Evolutionary conservation across 2,888 invertebrate genomes (phyloP).

Genomic region (Drosophila birchii): DNA sequence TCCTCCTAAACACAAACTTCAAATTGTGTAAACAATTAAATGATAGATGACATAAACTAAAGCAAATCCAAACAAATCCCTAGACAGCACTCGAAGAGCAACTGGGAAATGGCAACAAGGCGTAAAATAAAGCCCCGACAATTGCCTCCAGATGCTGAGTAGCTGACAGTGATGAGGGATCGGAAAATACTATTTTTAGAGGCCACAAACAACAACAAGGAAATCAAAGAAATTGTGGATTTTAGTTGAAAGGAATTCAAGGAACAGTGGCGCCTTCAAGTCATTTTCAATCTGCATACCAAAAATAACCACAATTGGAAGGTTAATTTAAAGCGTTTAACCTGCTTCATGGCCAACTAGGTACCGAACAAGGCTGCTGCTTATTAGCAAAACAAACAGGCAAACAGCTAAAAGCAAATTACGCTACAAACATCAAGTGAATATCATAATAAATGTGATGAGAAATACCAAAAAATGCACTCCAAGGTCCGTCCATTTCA

Average conservation of each 20-base stretch:
- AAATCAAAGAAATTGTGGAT: slow-evolving; percentile 6
- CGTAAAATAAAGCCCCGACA: slow-evolving; percentile 17
- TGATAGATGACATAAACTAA: slow-evolving; percentile 60
- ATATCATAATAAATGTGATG: background rate
- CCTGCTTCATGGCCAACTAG: slow-evolving; percentile 60
- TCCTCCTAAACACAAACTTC: slow-evolving; percentile 56
- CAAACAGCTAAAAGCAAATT: slow-evolving; percentile 22
- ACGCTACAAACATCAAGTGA: slow-evolving; percentile 3
- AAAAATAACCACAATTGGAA: slow-evolving; percentile 11
- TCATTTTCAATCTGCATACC: slow-evolving; percentile 31
- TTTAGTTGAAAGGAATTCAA: background rate
- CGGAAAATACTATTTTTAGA: slow-evolving; percentile 12
- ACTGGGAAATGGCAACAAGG: slow-evolving; percentile 32
- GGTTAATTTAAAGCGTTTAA: slow-evolving; percentile 41
- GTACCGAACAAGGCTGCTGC: slow-evolving; percentile 56
- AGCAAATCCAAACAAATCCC: slow-evolving; percentile 27
- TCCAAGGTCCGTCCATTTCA: background rate
- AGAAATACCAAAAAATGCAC: background rate
- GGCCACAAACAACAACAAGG: background rate
- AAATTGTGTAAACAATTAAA: slow-evolving; percentile 58
- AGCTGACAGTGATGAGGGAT: slow-evolving; percentile 18
- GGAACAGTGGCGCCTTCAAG: slow-evolving; percentile 19
- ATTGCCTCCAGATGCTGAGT: slow-evolving; percentile 44
- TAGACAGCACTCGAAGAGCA: slow-evolving; percentile 15
- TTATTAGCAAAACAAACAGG: slow-evolving; percentile 41